Evolutionary conservation across 2,797 vertebrate species (phyloP).

Genomic region (Amazona finschi): DNA sequence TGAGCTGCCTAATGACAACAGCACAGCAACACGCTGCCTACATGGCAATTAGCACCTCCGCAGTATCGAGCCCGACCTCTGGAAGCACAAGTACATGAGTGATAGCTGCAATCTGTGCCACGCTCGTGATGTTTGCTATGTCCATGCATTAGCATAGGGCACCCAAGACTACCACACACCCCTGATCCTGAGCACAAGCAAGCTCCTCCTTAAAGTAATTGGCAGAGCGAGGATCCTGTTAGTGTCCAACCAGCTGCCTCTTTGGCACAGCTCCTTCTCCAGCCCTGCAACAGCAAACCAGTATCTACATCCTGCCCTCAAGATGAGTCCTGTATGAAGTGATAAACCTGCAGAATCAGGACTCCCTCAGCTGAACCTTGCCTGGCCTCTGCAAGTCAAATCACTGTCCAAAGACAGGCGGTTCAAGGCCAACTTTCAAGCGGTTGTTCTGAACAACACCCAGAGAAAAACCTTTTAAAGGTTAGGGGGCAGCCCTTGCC

Average conservation of each 20-base stretch:
- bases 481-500: not conserved
- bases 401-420: not conserved
- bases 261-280: not conserved
- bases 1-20: not conserved
- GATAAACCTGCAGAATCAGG: not conserved
- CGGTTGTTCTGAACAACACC: not conserved
- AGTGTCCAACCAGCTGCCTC: not conserved
- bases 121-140: accelerated
- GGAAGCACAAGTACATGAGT: not conserved
- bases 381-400: not conserved
- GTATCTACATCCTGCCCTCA: not conserved
- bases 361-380: accelerated
- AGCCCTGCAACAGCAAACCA: not conserved
- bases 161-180: not conserved
- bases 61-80: not conserved
- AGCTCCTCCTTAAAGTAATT: not conserved
- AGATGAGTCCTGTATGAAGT: accelerated
- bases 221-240: not conserved
- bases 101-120: not conserved
- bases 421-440: not conserved
- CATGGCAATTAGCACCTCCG: not conserved
- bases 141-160: not conserved
- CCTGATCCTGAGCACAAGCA: not conserved
- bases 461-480: not conserved
- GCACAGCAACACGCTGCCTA: not conserved